Evolutionary conservation across 2,113 vertebrate genomes (phyloP).

Genomic region (Asarcornis scutulata): DNA sequence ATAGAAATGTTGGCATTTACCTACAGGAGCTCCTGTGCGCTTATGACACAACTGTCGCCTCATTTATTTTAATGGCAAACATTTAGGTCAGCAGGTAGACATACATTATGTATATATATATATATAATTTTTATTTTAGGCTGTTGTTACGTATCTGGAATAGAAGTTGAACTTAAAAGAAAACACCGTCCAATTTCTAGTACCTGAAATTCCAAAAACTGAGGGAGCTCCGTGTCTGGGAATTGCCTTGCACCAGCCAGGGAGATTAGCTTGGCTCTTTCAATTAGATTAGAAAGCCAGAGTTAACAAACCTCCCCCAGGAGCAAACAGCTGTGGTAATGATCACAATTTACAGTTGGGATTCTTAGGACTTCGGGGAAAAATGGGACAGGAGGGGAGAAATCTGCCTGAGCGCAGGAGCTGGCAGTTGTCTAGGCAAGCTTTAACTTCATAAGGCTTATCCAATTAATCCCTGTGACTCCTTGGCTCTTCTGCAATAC

Average conservation of each 20-base stretch:
- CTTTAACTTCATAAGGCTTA: background rate
- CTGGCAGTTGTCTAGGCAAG: background rate
- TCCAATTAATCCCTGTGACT: constrained; percentile 1
- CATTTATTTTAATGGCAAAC: background rate
- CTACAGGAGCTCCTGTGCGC: background rate
- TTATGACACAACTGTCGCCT: background rate
- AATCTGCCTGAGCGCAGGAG: background rate
- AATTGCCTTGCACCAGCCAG: background rate
- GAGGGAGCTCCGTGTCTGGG: background rate
- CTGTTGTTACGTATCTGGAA: background rate
- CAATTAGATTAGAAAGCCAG: background rate
- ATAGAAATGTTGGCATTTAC: background rate
- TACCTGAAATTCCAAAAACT: background rate
- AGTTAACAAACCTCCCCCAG: background rate
- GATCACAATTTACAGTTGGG: background rate
- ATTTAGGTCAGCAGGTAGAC: background rate
- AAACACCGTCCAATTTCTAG: background rate
- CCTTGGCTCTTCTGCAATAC: background rate
- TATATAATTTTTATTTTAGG: background rate
- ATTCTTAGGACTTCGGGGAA: background rate
- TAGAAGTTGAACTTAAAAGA: background rate
- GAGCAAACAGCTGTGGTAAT: background rate
- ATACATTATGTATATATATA: background rate
- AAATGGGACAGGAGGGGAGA: background rate
- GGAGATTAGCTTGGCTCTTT: background rate